Percentiles rank a stretch among this genome's conserved stretches.
phyloP scores from a whole-genome alignment of 1,140 invertebrate genomes.

The Coptotermes formosanus region DNA sequence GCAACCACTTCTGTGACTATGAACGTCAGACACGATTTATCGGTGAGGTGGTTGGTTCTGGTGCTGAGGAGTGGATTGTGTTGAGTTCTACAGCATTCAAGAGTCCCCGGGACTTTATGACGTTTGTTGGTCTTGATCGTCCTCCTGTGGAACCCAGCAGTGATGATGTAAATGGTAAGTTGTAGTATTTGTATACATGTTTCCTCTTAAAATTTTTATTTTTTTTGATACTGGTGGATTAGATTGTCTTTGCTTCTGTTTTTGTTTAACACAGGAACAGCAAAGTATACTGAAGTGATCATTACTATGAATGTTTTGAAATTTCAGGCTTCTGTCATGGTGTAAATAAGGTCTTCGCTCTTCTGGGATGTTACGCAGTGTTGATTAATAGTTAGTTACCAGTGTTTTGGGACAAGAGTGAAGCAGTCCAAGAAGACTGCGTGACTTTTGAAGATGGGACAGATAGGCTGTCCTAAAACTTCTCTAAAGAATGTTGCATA shows the following conservation, averaged over 20 bases:
- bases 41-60: slow-evolving; percentile 69
- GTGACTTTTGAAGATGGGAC: too few relatives aligned
- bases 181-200: not conserved
- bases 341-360: too few relatives aligned
- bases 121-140: slow-evolving; percentile 73
- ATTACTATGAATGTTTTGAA: not conserved
- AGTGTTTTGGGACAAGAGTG: too few relatives aligned
- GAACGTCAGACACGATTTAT: slow-evolving; percentile 80
- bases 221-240: too few relatives aligned
- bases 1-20: slow-evolving; percentile 88
- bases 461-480: too few relatives aligned
- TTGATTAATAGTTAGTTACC: too few relatives aligned
- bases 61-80: slow-evolving; percentile 59
- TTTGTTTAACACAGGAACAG: too few relatives aligned
- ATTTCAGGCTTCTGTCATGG: too few relatives aligned
- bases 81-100: slow-evolving; percentile 58
- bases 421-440: too few relatives aligned
- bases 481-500: too few relatives aligned
- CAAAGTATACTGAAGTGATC: not conserved
- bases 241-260: too few relatives aligned
- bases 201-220: not conserved
- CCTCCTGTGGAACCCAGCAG: slow-evolving; percentile 61
- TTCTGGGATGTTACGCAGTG: too few relatives aligned
- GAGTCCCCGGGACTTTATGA: slow-evolving; percentile 67
- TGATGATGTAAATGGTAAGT: slow-evolving; percentile 56